Percentiles rank a stretch among this genome's conserved stretches.
phyloP scores from a whole-genome alignment of 2,888 invertebrate genomes.

The Lepidochrysops patricia region DNA sequence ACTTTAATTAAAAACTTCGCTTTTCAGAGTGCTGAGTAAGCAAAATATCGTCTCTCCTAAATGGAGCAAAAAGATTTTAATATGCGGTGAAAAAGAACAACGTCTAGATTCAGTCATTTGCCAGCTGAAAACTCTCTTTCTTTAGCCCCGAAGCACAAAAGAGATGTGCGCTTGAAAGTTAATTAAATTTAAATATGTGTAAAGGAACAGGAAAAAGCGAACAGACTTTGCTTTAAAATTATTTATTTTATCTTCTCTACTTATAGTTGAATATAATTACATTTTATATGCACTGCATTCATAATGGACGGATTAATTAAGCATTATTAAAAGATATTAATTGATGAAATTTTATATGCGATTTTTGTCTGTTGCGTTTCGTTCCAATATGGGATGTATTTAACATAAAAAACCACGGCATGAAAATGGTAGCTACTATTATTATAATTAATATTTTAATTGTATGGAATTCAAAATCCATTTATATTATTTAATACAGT shows the following conservation, averaged over 20 bases:
- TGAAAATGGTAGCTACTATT: too few relatives aligned
- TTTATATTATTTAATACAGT: too few relatives aligned
- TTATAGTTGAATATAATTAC: slow-evolving; percentile 5
- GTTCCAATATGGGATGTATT: too few relatives aligned
- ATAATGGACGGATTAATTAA: slow-evolving; percentile 4
- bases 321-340: neutral
- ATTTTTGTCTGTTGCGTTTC: neutral
- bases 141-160: slow-evolving; percentile 42
- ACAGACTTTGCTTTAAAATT: slow-evolving; percentile 31
- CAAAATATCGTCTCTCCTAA: slow-evolving; percentile 32
- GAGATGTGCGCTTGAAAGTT: slow-evolving; percentile 54
- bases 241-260: slow-evolving; percentile 17
- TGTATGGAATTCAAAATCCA: too few relatives aligned
- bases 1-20: slow-evolving; percentile 40
- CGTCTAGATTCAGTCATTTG: slow-evolving; percentile 39
- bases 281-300: neutral
- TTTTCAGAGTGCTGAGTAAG: slow-evolving; percentile 30
- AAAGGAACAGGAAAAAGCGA: slow-evolving; percentile 30
- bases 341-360: neutral
- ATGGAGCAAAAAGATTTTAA: slow-evolving; percentile 44
- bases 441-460: too few relatives aligned
- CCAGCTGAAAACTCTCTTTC: slow-evolving; percentile 41
- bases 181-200: slow-evolving; percentile 63
- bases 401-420: too few relatives aligned
- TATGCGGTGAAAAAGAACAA: slow-evolving; percentile 35